A percentile compares a stretch with the other conserved stretches of the same genome.
phyloP scores from a whole-genome alignment of 1,140 invertebrate species.

The Papilio dardanus region DNA sequence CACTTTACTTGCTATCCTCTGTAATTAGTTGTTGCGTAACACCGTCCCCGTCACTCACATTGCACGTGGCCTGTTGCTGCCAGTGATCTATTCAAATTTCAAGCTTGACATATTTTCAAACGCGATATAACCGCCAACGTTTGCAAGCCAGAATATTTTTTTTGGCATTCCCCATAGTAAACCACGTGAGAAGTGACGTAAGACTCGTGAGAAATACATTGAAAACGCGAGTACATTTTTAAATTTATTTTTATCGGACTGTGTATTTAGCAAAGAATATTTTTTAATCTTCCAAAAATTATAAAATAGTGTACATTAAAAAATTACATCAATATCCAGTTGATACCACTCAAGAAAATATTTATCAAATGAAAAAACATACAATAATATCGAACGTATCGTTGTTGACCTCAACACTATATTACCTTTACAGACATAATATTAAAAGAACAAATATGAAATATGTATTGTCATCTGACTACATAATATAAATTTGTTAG shows the following conservation, averaged over 20 bases:
- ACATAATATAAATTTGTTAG: no score
- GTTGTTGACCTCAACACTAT: neutral
- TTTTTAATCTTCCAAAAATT: no score
- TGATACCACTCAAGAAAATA: neutral
- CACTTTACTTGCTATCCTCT: neutral
- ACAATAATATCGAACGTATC: neutral
- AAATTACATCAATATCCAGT: no score
- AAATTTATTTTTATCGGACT: slow-evolving; percentile 1
- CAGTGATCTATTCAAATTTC: slow-evolving; percentile 5
- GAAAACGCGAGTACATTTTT: neutral
- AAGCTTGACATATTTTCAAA: slow-evolving; percentile 15
- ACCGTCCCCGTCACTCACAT: slow-evolving; percentile 29
- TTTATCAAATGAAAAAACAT: neutral
- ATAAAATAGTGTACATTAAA: no score
- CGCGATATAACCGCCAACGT: slow-evolving; percentile 9
- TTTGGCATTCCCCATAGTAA: slow-evolving; percentile 4
- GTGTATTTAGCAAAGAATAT: neutral
- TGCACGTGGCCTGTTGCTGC: neutral
- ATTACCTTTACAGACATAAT: neutral
- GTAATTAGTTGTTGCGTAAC: neutral
- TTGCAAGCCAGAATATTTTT: neutral
- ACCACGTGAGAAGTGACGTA: neutral
- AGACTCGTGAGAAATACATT: neutral
- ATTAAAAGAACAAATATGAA: neutral
- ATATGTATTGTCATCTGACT: neutral